Evolutionary conservation across 2,113 vertebrate genomes (phyloP), one percentile per base, ranked within the genome.

Genomic region (Holacanthus passer): DNA sequence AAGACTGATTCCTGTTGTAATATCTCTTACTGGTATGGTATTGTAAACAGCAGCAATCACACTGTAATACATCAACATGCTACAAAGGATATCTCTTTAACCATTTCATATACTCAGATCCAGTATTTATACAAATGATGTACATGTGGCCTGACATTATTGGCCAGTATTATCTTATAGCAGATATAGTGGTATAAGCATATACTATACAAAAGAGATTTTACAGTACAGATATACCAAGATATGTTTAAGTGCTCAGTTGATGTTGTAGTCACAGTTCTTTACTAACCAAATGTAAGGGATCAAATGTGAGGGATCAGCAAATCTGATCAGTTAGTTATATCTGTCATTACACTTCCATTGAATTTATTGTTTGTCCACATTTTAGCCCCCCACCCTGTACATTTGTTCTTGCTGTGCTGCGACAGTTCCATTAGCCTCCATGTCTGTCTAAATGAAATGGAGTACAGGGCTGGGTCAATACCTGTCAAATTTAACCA

Each of bases 401-500:
- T 53, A 59, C 11, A 74, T 48, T 45, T 82, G 8, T 67, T 22
- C 24, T 37, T 9, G 43, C 5, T 67, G 31, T 69, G 10, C 47
- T 72, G 10, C 39, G 31, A 67, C 14, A 31, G 3, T 31, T 71
- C 43, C 48, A 80, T 83, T 65, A 13, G 20, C 47, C 24, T 19
- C 22, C 12, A 11, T 71, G 17, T 59, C 32, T 52, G 10, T 45
- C 6, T n/a, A 59, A 66, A 50, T 27, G 9, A 64, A 41, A 16
- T 47, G 29, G 22, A 72, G 31, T 76, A 20, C 35, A 77, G 47
- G 10, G 37, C 56, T 19, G 17, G 69, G 22, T 81, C 48, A 68
- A 10, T 75, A 56, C 50, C 27, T 8, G 63, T 72, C 19, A 80
- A 47, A 83, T 78, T 4, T 50, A 78, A 32, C 32, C 27, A 69